Conservation (phyloP, 2,113 vertebrate genomes). For the Corapipo altera region DNA sequence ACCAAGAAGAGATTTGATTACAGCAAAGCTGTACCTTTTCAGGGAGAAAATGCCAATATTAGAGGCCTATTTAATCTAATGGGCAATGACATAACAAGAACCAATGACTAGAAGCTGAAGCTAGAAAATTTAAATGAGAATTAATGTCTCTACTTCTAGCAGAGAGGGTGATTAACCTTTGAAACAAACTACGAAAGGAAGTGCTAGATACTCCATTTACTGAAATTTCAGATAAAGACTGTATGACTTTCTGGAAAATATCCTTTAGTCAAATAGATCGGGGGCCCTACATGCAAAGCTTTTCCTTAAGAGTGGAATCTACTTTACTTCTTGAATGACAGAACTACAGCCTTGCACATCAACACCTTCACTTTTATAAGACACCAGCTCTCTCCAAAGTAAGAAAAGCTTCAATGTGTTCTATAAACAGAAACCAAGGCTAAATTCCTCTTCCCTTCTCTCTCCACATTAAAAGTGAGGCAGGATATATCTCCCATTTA, state of each 20-base stretch:
- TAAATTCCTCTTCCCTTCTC: not conserved
- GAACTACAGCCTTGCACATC: not conserved
- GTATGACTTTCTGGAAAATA: slow-evolving; percentile 6
- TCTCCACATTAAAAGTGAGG: not conserved
- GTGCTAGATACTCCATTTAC: not conserved
- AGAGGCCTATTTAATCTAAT: slow-evolving; percentile 32
- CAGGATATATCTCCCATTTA: not conserved
- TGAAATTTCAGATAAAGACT: not conserved
- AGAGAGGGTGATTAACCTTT: slow-evolving; percentile 63
- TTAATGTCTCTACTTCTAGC: slow-evolving; percentile 55
- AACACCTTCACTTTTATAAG: not conserved
- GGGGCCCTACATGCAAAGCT: not conserved
- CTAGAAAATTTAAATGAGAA: slow-evolving; percentile 57
- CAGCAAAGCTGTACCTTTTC: not conserved
- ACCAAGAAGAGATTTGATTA: not conserved
- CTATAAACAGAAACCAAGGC: not conserved
- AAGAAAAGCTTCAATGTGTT: not conserved
- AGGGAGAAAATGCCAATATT: slow-evolving; percentile 11
- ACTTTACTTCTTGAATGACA: not conserved
- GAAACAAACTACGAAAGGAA: slow-evolving; percentile 50
- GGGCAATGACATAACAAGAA: slow-evolving; percentile 43
- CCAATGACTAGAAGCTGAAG: slow-evolving; percentile 33
- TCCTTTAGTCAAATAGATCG: not conserved
- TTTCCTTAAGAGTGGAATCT: not conserved
- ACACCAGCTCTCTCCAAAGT: not conserved